Conservation (phyloP, 2,113 vertebrate species). For the Anthoscopus minutus region DNA sequence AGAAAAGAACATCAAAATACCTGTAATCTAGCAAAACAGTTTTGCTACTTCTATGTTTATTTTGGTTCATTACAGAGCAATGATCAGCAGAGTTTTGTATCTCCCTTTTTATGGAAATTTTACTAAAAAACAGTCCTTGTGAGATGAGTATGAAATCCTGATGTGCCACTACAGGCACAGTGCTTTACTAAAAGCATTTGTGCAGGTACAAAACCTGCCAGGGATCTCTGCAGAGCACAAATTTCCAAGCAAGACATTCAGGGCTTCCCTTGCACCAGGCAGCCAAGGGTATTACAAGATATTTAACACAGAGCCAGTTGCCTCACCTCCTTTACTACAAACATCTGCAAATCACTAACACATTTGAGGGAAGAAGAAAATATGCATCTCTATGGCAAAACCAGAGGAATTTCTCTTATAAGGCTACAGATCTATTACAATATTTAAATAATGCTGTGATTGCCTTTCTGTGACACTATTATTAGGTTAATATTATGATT, state of each 20-base stretch:
- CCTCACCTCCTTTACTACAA: neutral
- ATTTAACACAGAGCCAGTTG: neutral
- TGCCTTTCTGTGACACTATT: neutral
- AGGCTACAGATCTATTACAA: neutral
- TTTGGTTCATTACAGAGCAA: neutral
- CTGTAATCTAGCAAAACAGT: neutral
- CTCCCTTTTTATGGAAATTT: neutral
- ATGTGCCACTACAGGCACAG: neutral
- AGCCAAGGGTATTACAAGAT: neutral
- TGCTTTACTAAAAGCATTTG: neutral
- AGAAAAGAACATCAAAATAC: neutral
- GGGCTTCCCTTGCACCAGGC: neutral
- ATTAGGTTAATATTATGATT: constrained; percentile 39
- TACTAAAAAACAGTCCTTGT: neutral
- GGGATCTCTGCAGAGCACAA: neutral
- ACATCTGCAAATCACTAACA: neutral
- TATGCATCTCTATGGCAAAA: neutral
- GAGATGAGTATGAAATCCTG: neutral
- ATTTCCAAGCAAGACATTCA: neutral
- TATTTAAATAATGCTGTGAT: constrained; percentile 16
- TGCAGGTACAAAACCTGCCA: neutral
- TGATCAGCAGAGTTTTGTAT: neutral
- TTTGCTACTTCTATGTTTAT: neutral
- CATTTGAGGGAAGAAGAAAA: neutral
- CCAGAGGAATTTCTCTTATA: neutral